phyloP scores from a whole-genome alignment of 37 sponge, comb jelly and placozoan genomes.

The Aphrocallistes beatrix region DNA sequence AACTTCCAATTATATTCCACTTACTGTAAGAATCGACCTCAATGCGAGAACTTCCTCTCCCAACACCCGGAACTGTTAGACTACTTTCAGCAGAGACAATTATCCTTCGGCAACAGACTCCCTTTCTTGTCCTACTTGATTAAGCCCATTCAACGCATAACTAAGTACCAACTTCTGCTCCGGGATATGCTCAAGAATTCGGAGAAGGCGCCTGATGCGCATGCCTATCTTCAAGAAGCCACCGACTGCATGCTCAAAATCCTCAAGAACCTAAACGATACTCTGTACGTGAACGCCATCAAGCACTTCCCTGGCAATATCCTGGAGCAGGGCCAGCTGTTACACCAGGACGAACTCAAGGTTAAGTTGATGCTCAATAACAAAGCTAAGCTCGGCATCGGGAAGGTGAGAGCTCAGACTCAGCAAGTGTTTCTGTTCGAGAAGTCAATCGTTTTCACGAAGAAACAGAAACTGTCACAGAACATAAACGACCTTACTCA shows the following conservation, averaged over 20 bases:
- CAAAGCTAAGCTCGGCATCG: not conserved
- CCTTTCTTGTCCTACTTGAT: not conserved
- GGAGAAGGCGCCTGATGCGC: not conserved
- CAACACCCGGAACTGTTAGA: constrained; percentile 14
- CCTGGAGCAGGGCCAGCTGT: not conserved
- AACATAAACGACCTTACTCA: constrained; percentile 3
- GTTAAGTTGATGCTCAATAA: not conserved
- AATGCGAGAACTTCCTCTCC: constrained; percentile 12
- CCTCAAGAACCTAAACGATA: not conserved
- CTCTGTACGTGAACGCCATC: not conserved
- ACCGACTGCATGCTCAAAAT: not conserved
- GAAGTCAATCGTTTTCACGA: constrained; percentile 9
- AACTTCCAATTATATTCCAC: not conserved
- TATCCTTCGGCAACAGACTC: constrained; percentile 3
- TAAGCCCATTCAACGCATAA: constrained; percentile 12
- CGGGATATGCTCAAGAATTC: not conserved
- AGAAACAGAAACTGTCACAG: not conserved
- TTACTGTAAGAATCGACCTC: not conserved
- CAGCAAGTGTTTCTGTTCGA: constrained; percentile 1
- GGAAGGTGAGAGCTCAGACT: not conserved
- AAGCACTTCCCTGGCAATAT: constrained; percentile 2
- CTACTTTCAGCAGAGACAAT: not conserved
- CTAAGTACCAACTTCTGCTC: not conserved
- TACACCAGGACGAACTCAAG: not conserved
- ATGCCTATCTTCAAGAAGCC: not conserved